A percentile compares a stretch with the other conserved stretches of the same genome.
Evolutionary conservation across 1,140 invertebrate genomes (phyloP).

Genomic region (Octopus bimaculoides): DNA sequence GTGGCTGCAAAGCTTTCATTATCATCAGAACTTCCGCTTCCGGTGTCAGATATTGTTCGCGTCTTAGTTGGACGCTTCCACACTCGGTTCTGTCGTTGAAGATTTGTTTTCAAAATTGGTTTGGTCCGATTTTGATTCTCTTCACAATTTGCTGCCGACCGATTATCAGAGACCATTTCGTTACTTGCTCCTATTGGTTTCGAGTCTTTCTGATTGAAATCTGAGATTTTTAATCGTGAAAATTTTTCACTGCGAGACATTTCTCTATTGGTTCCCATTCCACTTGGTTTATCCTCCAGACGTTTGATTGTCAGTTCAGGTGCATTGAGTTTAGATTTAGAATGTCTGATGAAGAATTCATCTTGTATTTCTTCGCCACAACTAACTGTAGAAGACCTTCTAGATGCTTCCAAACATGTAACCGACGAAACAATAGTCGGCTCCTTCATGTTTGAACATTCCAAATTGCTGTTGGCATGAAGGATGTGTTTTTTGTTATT

Average conservation of each 20-base stretch:
- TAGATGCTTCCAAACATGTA: background rate
- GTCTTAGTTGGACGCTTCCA: background rate
- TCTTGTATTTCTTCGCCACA: too few species aligned
- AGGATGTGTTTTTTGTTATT: background rate
- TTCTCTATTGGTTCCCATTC: background rate
- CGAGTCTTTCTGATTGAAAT: too few species aligned
- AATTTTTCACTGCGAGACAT: too few species aligned
- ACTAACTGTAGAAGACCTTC: too few species aligned
- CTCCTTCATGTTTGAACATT: background rate
- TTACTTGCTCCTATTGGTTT: too few species aligned
- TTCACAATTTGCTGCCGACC: background rate
- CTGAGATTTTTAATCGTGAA: too few species aligned
- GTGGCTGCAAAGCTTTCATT: background rate
- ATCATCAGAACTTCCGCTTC: background rate
- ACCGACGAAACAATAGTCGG: background rate
- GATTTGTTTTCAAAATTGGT: background rate
- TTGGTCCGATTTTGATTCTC: background rate
- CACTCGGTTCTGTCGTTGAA: background rate
- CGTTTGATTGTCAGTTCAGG: background rate
- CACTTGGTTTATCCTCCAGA: background rate
- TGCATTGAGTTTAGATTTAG: background rate
- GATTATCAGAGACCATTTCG: background rate
- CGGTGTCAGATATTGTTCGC: background rate
- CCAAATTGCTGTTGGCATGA: conserved; percentile 2
- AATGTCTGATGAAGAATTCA: too few species aligned